Conservation (phyloP, 2,888 invertebrate genomes). For the Sphaerophoria taeniata region DNA sequence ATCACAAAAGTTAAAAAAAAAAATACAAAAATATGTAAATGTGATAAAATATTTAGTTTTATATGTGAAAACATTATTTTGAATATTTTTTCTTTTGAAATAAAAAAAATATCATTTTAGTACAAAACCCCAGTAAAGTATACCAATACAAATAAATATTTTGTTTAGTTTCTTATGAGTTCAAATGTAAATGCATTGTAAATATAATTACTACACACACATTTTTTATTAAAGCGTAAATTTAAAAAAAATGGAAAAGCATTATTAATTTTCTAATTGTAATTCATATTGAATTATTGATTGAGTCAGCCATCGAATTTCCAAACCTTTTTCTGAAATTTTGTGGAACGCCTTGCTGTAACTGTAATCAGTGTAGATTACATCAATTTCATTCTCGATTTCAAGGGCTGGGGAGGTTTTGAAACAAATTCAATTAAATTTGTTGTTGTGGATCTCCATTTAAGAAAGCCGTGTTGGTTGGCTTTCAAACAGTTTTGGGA, state of each 20-base stretch:
- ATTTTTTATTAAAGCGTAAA: slow-evolving; percentile 4
- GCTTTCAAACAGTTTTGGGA: no score
- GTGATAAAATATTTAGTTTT: slow-evolving; percentile 61
- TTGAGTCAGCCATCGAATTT: no score
- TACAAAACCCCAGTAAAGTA: slow-evolving; percentile 38
- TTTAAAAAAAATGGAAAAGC: background rate
- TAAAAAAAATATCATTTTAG: slow-evolving; percentile 22
- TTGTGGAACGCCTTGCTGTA: no score
- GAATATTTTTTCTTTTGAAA: slow-evolving; percentile 9
- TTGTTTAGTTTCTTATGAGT: background rate
- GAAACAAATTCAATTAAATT: no score
- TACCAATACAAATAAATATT: slow-evolving; percentile 11
- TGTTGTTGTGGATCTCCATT: no score
- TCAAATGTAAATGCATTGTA: background rate
- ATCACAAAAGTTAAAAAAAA: slow-evolving; percentile 1
- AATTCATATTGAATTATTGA: no score
- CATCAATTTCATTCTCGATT: no score
- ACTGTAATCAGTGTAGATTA: no score
- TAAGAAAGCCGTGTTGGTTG: no score
- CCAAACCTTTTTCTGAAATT: no score
- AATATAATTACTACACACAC: background rate
- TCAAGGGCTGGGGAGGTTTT: no score
- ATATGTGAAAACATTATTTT: background rate
- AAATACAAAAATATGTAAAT: slow-evolving; percentile 55
- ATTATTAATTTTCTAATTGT: no score